These are phyloP conservation scores for Cassiopea andromeda DNA, from an alignment of 30 jellyfish, hydroid and myxozoan species.

Conservation along the genomic window DNA sequence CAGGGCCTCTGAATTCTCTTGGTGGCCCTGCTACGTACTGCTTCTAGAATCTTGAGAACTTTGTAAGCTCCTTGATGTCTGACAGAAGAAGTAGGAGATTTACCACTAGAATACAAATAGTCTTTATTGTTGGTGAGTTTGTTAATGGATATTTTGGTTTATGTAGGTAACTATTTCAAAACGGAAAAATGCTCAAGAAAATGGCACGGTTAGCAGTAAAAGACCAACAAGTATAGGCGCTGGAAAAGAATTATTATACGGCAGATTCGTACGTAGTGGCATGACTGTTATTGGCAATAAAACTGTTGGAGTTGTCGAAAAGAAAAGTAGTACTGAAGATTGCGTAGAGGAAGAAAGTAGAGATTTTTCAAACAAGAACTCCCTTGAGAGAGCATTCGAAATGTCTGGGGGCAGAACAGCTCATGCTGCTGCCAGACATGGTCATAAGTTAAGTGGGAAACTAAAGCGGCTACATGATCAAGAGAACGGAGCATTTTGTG, in stretches of 20 bases:
- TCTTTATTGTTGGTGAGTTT: neutral
- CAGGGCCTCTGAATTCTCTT: too few relatives aligned
- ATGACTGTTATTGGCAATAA: conserved; percentile 39
- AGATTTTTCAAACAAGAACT: conserved; percentile 68
- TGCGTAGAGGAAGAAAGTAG: conserved; percentile 10
- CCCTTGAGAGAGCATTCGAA: conserved; percentile 81
- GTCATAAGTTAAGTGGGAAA: conserved; percentile 86
- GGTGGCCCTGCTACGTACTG: too few relatives aligned
- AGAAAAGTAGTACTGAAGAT: conserved; percentile 35
- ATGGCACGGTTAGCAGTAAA: conserved; percentile 52
- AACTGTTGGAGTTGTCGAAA: conserved; percentile 1
- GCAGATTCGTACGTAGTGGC: conserved; percentile 84
- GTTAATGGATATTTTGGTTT: neutral
- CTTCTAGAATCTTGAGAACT: too few relatives aligned
- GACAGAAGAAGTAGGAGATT: too few relatives aligned
- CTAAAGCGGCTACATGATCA: conserved; percentile 89
- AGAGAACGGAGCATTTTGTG: conserved; percentile 18
- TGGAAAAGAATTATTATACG: conserved; percentile 78
- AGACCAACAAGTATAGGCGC: conserved; percentile 67
- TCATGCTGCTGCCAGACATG: conserved; percentile 98
- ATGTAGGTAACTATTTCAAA: conserved; percentile 68
- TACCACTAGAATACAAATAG: neutral
- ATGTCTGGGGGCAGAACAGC: conserved; percentile 93
- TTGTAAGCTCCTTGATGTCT: too few relatives aligned
- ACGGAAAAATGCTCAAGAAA: conserved; percentile 32